These are phyloP conservation scores for Lateolabrax maculatus DNA, from an alignment of 2,797 vertebrate genomes.

Conservation along the genomic window DNA sequence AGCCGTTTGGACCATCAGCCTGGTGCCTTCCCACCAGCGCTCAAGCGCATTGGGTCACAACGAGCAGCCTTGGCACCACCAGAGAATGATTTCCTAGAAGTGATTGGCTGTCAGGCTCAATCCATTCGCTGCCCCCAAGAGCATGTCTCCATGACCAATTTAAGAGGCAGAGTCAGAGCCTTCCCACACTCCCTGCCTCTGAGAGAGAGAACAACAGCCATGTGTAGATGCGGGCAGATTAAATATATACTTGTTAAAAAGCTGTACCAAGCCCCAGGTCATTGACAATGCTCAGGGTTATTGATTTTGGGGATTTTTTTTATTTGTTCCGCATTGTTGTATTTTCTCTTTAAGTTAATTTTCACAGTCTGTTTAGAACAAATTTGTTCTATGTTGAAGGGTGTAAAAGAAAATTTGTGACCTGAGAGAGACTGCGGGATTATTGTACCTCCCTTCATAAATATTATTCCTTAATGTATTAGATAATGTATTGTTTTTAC, in stretches of 20 bases:
- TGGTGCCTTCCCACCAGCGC: slow-evolving; percentile 68
- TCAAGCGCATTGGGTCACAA: slow-evolving; percentile 73
- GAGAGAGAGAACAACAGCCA: slow-evolving; percentile 58
- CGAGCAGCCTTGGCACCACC: slow-evolving; percentile 70
- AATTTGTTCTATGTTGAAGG: slow-evolving; percentile 2
- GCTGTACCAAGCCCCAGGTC: slow-evolving; percentile 56
- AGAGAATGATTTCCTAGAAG: slow-evolving; percentile 71
- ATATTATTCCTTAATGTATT: not conserved
- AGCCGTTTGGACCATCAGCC: slow-evolving; percentile 72
- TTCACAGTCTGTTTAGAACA: slow-evolving; percentile 24
- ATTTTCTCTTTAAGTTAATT: slow-evolving; percentile 17
- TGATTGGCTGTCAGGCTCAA: slow-evolving; percentile 80
- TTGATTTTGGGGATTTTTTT: slow-evolving; percentile 59
- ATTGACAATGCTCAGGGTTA: slow-evolving; percentile 54
- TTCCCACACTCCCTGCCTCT: slow-evolving; percentile 80
- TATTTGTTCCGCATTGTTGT: slow-evolving; percentile 15
- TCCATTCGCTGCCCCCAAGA: slow-evolving; percentile 76
- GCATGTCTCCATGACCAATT: slow-evolving; percentile 79
- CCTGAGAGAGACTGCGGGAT: not conserved
- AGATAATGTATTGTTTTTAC: slow-evolving; percentile 17
- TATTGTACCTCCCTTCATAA: not conserved
- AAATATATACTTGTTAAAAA: slow-evolving; percentile 74
- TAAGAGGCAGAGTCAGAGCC: slow-evolving; percentile 77
- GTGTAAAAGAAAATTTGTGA: slow-evolving; percentile 6
- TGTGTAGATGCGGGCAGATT: slow-evolving; percentile 70